These are phyloP conservation scores for Lepidurus packardi DNA, from an alignment of 1,140 invertebrate genomes.

Conservation along the genomic window DNA sequence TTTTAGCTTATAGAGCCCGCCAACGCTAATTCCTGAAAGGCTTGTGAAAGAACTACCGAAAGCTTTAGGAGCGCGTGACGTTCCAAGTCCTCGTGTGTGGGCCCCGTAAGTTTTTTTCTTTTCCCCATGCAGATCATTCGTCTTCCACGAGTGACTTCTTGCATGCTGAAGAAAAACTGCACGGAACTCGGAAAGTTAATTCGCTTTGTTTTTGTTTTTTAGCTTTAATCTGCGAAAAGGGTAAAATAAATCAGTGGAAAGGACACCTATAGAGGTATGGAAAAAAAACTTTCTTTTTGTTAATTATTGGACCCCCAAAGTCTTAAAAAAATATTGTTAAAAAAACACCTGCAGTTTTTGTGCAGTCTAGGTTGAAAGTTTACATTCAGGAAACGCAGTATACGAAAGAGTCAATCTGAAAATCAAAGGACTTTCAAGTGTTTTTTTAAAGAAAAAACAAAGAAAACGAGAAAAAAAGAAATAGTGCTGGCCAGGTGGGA, in stretches of 20 bases:
- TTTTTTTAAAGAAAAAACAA: too few relatives aligned
- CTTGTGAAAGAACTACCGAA: not conserved
- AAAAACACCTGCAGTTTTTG: too few relatives aligned
- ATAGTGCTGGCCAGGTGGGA: conserved; percentile 5
- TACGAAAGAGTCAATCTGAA: too few relatives aligned
- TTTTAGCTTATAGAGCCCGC: not conserved
- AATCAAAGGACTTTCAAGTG: too few relatives aligned
- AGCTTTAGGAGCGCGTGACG: not conserved
- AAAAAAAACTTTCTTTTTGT: too few relatives aligned
- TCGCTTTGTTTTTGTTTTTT: not conserved
- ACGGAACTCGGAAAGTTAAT: not conserved
- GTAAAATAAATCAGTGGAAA: too few relatives aligned
- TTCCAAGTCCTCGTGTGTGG: conserved; percentile 15
- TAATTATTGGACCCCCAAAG: too few relatives aligned
- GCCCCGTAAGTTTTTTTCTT: not conserved
- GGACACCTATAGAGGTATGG: too few relatives aligned
- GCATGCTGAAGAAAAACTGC: not conserved
- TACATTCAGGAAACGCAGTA: too few relatives aligned
- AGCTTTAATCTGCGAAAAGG: too few relatives aligned
- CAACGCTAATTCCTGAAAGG: not conserved
- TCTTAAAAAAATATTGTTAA: too few relatives aligned
- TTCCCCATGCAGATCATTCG: not conserved
- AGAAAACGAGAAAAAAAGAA: not conserved
- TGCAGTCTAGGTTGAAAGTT: too few relatives aligned
- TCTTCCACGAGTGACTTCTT: not conserved